These are phyloP conservation scores for Gorsachius magnificus DNA, from an alignment of 2,797 vertebrate genomes.

Conservation along the genomic window DNA sequence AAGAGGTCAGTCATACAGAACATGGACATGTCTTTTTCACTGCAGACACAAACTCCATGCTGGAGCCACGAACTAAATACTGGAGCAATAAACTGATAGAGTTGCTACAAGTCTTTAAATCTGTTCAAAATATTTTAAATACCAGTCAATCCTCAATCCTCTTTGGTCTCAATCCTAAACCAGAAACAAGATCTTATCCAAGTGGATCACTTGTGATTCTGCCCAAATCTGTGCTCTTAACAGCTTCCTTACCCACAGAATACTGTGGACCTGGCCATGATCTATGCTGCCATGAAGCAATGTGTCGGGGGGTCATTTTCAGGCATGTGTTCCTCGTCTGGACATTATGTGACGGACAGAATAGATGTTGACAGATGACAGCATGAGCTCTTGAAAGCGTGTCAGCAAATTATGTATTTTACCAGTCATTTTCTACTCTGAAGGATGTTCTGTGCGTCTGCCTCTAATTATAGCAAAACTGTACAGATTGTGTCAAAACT, in stretches of 20 bases:
- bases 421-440: neutral
- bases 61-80: neutral
- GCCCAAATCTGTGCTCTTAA: neutral
- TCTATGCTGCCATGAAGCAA: neutral
- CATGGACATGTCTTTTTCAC: neutral
- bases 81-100: neutral
- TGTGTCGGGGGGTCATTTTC: neutral
- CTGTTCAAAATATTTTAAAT: neutral
- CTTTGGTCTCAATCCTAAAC: neutral
- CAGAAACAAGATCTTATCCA: neutral
- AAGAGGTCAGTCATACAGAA: neutral
- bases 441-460: neutral
- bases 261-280: neutral
- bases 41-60: neutral
- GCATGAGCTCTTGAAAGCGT: neutral
- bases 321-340: neutral
- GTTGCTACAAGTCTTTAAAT: neutral
- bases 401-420: neutral
- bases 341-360: neutral
- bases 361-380: neutral
- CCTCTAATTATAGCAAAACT: slow-evolving; percentile 25
- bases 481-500: slow-evolving; percentile 27
- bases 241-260: neutral
- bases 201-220: neutral
- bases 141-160: neutral